Percentiles rank a stretch among this genome's conserved stretches.
Evolutionary conservation across 2,888 invertebrate genomes (phyloP).

Genomic region (Agrotis exclamationis): DNA sequence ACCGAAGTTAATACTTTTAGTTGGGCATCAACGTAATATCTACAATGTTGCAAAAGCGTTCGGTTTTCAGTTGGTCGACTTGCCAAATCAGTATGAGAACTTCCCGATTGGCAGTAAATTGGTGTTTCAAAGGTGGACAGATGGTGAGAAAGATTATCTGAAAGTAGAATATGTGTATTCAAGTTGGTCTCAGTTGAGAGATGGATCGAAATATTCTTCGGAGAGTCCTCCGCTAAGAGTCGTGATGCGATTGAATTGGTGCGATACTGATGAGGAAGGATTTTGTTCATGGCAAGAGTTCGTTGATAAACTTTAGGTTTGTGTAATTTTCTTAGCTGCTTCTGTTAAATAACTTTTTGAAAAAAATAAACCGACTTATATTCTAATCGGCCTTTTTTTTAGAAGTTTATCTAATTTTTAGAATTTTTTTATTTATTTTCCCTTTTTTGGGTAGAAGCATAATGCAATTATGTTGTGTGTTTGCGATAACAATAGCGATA

Average conservation of each 20-base stretch:
- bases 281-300: constrained; percentile 31
- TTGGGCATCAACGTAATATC: constrained; percentile 57
- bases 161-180: constrained; percentile 56
- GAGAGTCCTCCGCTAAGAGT: constrained; percentile 39
- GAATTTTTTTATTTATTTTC: too few relatives aligned
- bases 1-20: constrained; percentile 48
- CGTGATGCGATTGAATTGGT: constrained; percentile 46
- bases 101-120: constrained; percentile 55
- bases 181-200: constrained; percentile 46
- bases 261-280: constrained; percentile 32
- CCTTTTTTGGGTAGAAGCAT: too few relatives aligned
- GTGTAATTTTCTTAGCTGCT: too few relatives aligned
- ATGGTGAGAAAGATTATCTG: constrained; percentile 48
- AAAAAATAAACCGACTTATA: too few relatives aligned
- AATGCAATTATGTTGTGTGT: too few relatives aligned
- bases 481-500: too few relatives aligned
- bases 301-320: not conserved
- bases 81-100: constrained; percentile 47
- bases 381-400: too few relatives aligned
- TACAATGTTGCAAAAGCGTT: constrained; percentile 28
- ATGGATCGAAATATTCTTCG: constrained; percentile 33
- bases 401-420: too few relatives aligned
- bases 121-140: constrained; percentile 59
- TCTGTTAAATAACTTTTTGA: too few relatives aligned
- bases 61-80: constrained; percentile 31